Evolutionary conservation across 1,140 invertebrate species (phyloP).

Genomic region (Leptopilina boulardi): DNA sequence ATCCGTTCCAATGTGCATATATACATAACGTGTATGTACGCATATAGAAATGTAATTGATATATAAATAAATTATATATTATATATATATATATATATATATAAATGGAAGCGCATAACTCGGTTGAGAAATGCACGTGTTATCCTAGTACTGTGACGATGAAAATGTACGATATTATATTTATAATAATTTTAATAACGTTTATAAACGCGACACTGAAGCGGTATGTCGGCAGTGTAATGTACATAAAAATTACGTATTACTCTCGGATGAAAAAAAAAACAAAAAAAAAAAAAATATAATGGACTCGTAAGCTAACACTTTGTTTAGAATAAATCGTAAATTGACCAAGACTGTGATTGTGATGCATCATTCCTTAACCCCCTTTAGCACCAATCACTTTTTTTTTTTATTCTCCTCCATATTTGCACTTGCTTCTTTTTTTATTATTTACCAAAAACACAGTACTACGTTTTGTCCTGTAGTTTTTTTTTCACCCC

Average conservation of each 20-base stretch:
- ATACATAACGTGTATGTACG: constrained; percentile 59
- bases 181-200: constrained; percentile 77
- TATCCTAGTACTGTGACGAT: constrained; percentile 58
- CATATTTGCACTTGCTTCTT: constrained; percentile 58
- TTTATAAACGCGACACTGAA: constrained; percentile 68
- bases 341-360: constrained; percentile 70
- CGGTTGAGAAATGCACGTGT: constrained; percentile 12
- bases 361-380: constrained; percentile 59
- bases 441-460: constrained; percentile 61
- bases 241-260: constrained; percentile 69
- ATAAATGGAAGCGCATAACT: constrained; percentile 46
- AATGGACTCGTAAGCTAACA: constrained; percentile 68
- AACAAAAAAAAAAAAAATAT: constrained; percentile 54
- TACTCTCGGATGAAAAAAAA: constrained; percentile 52
- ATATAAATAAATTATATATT: too few species aligned
- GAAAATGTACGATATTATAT: constrained; percentile 74
- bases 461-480: constrained; percentile 58
- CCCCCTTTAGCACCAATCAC: constrained; percentile 37
- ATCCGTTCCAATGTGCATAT: constrained; percentile 74
- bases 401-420: background rate
- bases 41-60: constrained; percentile 50
- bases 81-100: constrained; percentile 49
- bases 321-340: constrained; percentile 77
- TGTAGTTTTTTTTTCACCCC: constrained; percentile 1
- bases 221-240: constrained; percentile 56